Evolutionary conservation across 2,113 vertebrate species (phyloP), one percentile per base, ranked within the genome.

Genomic region (Pelecanus crispus): DNA sequence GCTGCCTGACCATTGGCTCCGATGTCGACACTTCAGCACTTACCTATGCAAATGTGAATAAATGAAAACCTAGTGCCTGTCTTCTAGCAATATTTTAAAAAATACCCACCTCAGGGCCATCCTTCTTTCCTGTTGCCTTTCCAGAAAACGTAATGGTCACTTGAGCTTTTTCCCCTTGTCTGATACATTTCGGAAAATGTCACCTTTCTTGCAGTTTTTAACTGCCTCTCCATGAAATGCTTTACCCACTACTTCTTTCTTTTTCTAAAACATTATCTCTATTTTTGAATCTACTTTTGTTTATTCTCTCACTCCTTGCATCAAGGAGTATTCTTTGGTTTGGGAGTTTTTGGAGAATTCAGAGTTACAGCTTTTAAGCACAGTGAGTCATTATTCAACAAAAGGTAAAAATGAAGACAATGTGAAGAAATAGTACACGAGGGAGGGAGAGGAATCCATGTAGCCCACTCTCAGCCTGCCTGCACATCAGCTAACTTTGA

Each of bases 391-490:
- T 63, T 92, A 58, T 45, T 88, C 29, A 83, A 92, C 56, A 89
- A 95, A 96, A 94, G 56, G 70, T 72, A 87, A 74, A 88, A 84
- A 74, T 55, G 63, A 88, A 92, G 65, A 52, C 44, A 71, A 47
- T 8, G 65, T 71, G 84, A 90, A 92, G 68, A 66, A 86, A 88
- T n/a, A 66, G 47, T 49, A 36, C 47, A 29, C 1, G 38, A 56
- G 17, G 36, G 81, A 84, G 66, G 59, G 63, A 67, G 44, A 52
- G 3, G 4, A 74, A 74, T 70, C 50, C 24, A 4, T 8, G 47
- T 49, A 68, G 61, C 47, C 31, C 65, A 49, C 91, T 81, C 40
- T 77, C 65, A 89, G 45, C 55, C 70, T 63, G 32, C 66, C 68
- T 93, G 66, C 70, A 72, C 24, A 25, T 62, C 53, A 81, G 36